These are phyloP conservation scores for Plagodis pulveraria DNA, from an alignment of 2,888 invertebrate genomes.

Conservation along the genomic window DNA sequence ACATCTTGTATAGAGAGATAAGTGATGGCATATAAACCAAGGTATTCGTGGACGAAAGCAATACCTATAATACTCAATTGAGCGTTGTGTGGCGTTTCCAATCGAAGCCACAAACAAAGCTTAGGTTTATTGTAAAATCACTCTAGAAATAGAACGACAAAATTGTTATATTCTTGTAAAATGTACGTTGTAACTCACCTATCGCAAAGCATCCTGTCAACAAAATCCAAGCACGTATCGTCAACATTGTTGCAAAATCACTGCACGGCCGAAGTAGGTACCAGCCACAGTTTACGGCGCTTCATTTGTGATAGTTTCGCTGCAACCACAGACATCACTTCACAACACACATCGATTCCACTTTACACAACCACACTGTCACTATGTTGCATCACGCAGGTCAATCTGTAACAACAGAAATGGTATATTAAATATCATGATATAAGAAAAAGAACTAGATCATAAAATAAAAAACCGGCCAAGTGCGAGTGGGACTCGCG, in stretches of 20 bases:
- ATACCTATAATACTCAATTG: too few species aligned
- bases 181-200: constrained; percentile 48
- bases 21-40: too few species aligned
- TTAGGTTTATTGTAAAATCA: too few species aligned
- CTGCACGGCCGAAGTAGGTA: constrained; percentile 50
- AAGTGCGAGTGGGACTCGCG: too few species aligned
- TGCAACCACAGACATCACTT: constrained; percentile 57
- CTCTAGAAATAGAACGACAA: neutral
- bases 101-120: too few species aligned
- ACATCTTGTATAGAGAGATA: too few species aligned
- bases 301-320: constrained; percentile 69
- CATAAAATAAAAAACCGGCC: too few species aligned
- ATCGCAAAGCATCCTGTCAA: constrained; percentile 58
- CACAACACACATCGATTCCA: constrained; percentile 42
- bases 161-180: neutral
- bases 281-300: constrained; percentile 62
- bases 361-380: constrained; percentile 37
- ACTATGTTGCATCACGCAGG: constrained; percentile 17
- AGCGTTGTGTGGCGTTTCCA: too few species aligned
- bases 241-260: constrained; percentile 59
- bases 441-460: too few species aligned
- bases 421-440: neutral
- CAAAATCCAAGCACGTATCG: constrained; percentile 49
- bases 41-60: too few species aligned
- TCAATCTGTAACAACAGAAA: constrained; percentile 33